These are phyloP conservation scores for Hippocampus kuda DNA, from an alignment of 2,797 vertebrate species.

Conservation along the genomic window DNA sequence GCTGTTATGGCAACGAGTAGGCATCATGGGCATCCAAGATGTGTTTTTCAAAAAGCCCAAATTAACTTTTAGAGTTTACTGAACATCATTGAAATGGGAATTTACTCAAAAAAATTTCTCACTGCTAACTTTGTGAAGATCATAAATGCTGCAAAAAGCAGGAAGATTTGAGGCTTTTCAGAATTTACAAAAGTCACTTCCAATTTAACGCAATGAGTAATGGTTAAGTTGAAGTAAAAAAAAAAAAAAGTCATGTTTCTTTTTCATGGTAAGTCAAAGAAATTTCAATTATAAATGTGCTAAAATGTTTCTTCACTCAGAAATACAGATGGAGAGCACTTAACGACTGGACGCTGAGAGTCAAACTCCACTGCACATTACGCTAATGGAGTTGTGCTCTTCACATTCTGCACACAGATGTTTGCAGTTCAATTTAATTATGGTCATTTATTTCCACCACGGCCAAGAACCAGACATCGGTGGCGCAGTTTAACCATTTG, in stretches of 20 bases:
- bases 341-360: constrained; percentile 65
- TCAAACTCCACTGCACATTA: constrained; percentile 71
- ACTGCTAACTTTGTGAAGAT: not conserved
- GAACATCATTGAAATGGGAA: not conserved
- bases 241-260: constrained; percentile 38
- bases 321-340: constrained; percentile 75
- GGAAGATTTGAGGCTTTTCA: constrained; percentile 13
- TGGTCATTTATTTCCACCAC: constrained; percentile 66
- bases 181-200: constrained; percentile 14
- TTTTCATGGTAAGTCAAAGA: constrained; percentile 49
- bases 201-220: constrained; percentile 52
- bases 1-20: not conserved
- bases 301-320: constrained; percentile 58
- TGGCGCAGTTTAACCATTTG: constrained; percentile 47
- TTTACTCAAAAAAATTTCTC: not conserved
- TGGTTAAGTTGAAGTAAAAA: constrained; percentile 52
- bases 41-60: not conserved
- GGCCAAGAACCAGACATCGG: constrained; percentile 46
- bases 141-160: not conserved
- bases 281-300: constrained; percentile 71
- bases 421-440: constrained; percentile 71
- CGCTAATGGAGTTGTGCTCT: constrained; percentile 70
- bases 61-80: not conserved
- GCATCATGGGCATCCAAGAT: not conserved
- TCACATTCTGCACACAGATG: constrained; percentile 58